Conservation (phyloP, 1,140 invertebrate genomes). For the Lepidurus apus region DNA sequence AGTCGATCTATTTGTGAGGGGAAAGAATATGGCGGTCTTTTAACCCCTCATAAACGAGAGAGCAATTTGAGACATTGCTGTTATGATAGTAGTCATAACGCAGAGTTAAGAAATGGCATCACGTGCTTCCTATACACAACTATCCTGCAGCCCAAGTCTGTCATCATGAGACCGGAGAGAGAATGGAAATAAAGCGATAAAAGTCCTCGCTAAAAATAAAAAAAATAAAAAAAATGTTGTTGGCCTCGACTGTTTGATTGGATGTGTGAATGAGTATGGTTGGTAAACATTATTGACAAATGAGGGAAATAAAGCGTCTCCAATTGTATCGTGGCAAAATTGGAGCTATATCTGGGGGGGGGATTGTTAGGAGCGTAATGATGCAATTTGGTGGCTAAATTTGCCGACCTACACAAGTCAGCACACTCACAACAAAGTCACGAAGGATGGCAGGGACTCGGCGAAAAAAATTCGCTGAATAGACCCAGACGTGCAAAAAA, state of each 20-base stretch:
- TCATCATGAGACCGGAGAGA: not conserved
- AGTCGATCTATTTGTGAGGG: not conserved
- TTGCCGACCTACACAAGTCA: not conserved
- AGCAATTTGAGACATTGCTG: slow-evolving; percentile 8
- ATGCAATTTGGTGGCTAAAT: not conserved
- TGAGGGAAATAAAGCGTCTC: no score
- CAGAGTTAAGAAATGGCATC: not conserved
- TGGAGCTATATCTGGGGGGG: not conserved
- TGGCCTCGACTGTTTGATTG: no score
- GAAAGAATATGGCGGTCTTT: not conserved
- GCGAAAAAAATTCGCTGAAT: not conserved
- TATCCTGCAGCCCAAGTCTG: not conserved
- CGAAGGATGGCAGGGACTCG: not conserved
- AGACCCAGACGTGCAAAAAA: not conserved
- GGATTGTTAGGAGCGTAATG: not conserved
- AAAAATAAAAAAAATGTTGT: not conserved
- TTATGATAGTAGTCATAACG: slow-evolving; percentile 19
- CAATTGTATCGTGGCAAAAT: not conserved
- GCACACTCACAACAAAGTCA: not conserved
- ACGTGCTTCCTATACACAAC: not conserved
- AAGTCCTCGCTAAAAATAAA: not conserved
- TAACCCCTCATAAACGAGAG: slow-evolving; percentile 4
- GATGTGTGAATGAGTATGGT: no score
- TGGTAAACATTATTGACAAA: no score
- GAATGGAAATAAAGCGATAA: not conserved